A percentile compares a stretch with the other conserved stretches of the same genome.
Conservation (phyloP, 2,888 invertebrate species). For the Mesorhabditis sp. region DNA sequence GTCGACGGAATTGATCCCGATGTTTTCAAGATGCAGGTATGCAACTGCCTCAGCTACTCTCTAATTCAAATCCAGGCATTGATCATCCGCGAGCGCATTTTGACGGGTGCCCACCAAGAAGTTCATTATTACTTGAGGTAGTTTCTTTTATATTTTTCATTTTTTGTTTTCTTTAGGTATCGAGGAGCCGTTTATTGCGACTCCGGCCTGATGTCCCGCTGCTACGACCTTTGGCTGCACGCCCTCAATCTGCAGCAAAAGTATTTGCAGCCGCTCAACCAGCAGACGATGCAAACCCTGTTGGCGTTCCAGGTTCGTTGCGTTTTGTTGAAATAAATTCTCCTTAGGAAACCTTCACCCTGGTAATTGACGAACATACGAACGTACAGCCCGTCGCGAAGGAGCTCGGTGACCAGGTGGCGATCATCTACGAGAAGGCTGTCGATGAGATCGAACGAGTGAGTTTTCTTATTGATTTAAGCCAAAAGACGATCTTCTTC, state of each 20-base stretch:
- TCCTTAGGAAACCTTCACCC: constrained; percentile 1
- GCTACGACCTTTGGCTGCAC: constrained; percentile 92
- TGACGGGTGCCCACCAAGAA: constrained; percentile 81
- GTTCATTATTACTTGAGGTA: constrained; percentile 68
- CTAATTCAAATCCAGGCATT: constrained; percentile 71
- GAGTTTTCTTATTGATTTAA: not conserved
- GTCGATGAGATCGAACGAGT: constrained; percentile 33
- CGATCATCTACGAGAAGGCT: constrained; percentile 18
- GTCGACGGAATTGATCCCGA: constrained; percentile 79
- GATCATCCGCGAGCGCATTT: constrained; percentile 79
- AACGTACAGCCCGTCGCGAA: constrained; percentile 82
- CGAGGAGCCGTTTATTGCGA: constrained; percentile 92
- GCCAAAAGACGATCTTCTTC: not conserved
- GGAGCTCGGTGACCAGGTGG: constrained; percentile 67
- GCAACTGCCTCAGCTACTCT: constrained; percentile 21
- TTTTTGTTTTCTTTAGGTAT: constrained; percentile 67
- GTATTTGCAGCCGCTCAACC: constrained; percentile 14
- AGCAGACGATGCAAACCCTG: constrained; percentile 1
- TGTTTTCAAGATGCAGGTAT: constrained; percentile 81
- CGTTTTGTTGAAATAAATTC: not conserved
- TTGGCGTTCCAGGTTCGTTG: not conserved
- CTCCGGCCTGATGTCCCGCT: constrained; percentile 61
- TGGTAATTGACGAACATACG: not conserved
- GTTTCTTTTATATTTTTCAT: not conserved
- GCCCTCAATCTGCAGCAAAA: constrained; percentile 66